Evolutionary conservation across 2,113 vertebrate species (phyloP), one percentile per base, ranked within the genome.

Genomic region (Coptodon rendalli): DNA sequence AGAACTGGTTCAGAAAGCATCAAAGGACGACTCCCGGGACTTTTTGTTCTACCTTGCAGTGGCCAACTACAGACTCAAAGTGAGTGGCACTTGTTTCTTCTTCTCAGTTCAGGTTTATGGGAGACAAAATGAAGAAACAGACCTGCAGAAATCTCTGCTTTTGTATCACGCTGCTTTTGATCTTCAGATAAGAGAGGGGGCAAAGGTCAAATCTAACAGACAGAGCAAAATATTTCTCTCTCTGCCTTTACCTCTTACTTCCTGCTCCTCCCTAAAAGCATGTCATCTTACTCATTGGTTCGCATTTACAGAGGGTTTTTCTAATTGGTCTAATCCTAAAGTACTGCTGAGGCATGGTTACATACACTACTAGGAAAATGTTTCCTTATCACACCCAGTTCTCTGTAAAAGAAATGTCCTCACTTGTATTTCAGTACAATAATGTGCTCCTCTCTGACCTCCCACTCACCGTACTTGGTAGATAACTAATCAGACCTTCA

Each of bases 61-160:
- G 91, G 98, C 97, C 76, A 97, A 98, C 94, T 97, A 98, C 95
- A 96, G 97, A 91, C 96, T 98, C 52, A 98, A 98, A 96, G 98
- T 98, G 36, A 93, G 92, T 87, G 7, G 31, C 31, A 2, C 10
- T 45, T 78, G 27, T 78, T 78, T 78, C 27, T 40, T 68, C 57
- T 43, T 13, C 10, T 31, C 0, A 17, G n/a, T 40, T 27, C 3
- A n/a, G 34, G 7, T 16, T 71, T 12, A 12, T 27, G 14, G n/a
- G 1, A 71, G 24, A 34, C 16, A 5, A 43, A 73, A 56, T 31
- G 16, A 53, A 38, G 17, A 45, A 6, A 48, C 17, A 22, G 40
- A 82, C 16, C 24, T n/a, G 29, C 57, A 73, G 9, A 76, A 53
- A 54, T 54, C 14, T 16, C 22, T 43, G 10, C 22, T 40, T 56